Evolutionary conservation across 2,113 vertebrate species (phyloP), one percentile per base, ranked within the genome.

Genomic region (Camelus dromedarius): DNA sequence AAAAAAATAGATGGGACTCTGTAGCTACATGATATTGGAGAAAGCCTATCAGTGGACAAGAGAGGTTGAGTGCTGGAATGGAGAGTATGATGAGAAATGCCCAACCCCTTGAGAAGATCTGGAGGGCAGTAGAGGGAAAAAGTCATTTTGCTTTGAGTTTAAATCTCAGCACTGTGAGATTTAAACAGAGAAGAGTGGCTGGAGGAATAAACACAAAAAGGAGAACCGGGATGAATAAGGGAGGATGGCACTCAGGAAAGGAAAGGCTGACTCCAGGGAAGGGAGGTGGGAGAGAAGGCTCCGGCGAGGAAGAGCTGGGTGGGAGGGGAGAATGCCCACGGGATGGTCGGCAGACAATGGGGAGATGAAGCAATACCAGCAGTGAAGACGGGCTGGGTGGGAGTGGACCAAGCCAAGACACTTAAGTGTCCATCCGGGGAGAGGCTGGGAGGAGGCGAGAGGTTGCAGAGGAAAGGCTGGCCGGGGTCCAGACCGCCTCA

Each of bases 171-270:
- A 6, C 3, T 16, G 22, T 52, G 54, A 66, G 70, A 52, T 87
- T 86, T 54, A 64, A 86, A 86, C 79, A 60, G 76, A 89, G 18
- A 70, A 67, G 54, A 67, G 14, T 50, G 24, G 16, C 19, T 67
- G 26, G 38, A 91, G 42, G 32, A 62, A 76, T 26, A 83, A 88
- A 73, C 4, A 8, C 5, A 64, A 48, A 52, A 32, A 73, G 1
- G 18, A 94, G 54, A 88, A 54, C 35, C 42, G 28, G 24, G 89
- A 35, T 67, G 69, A 60, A 22, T 62, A 70, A 94, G 81, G 81
- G 91, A 96, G 93, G 81, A 85, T 82, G 77, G 70, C 26, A 72
- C 60, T 85, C 60, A 75, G 42, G 80, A 85, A 70, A 93, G 35
- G 73, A 38, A 88, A 79, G 11, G 76, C 15, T 6, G 24, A 32